A percentile compares a stretch with the other conserved stretches of the same genome.
Conservation (phyloP, 1,140 invertebrate species). For the Pentalonia nigronervosa region DNA sequence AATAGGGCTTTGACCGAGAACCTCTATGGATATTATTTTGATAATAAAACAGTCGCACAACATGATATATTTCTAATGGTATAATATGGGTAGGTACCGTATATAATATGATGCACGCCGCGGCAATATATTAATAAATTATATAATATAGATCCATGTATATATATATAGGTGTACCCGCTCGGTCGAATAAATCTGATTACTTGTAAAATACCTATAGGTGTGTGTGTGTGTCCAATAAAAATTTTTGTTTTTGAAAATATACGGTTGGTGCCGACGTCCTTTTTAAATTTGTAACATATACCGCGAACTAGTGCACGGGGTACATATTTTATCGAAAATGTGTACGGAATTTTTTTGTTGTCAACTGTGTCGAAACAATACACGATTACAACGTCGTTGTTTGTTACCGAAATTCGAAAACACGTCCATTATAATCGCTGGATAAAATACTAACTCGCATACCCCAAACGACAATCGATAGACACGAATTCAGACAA, state of each 20-base stretch:
- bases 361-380: not conserved
- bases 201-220: not conserved
- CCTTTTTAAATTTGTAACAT: not conserved
- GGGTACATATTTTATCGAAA: too few species aligned
- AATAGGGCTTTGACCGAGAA: not conserved
- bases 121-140: not conserved
- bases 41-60: not conserved
- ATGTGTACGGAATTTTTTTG: not conserved
- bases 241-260: not conserved
- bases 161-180: not conserved
- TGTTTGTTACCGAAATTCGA: not conserved
- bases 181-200: not conserved
- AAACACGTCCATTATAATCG: not conserved
- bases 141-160: not conserved
- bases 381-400: not conserved
- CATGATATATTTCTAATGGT: not conserved
- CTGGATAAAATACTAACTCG: too few species aligned
- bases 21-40: not conserved
- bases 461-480: too few species aligned
- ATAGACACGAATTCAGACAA: too few species aligned
- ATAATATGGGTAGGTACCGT: not conserved
- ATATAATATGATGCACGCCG: not conserved
- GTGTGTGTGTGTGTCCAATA: not conserved
- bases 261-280: not conserved
- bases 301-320: not conserved